Evolutionary conservation across 2,113 vertebrate species (phyloP).

Genomic region (Marmota flaviventris): DNA sequence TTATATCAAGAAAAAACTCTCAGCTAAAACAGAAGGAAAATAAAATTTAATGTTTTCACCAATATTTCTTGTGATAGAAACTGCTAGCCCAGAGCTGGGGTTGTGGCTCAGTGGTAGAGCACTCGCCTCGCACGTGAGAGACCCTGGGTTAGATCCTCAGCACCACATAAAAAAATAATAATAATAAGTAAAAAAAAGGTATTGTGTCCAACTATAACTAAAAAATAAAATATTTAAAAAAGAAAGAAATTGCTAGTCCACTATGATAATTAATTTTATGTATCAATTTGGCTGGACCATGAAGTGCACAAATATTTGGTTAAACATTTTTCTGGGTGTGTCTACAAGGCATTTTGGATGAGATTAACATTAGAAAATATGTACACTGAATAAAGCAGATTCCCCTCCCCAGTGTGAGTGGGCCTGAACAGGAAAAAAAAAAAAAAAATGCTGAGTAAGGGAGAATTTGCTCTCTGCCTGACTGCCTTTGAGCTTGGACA

Average conservation of each 20-base stretch:
- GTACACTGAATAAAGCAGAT: background rate
- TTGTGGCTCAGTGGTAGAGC: too few species aligned
- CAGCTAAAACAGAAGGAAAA: constrained; percentile 5
- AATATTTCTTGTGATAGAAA: background rate
- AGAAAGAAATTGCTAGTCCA: background rate
- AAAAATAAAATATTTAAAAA: too few species aligned
- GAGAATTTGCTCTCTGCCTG: background rate
- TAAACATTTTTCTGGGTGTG: constrained; percentile 56
- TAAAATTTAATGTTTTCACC: constrained; percentile 19
- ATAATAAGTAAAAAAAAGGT: too few species aligned
- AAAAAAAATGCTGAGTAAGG: background rate
- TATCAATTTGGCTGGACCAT: background rate
- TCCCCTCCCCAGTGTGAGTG: background rate
- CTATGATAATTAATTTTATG: constrained; percentile 38
- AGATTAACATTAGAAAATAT: constrained; percentile 15
- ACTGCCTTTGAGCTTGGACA: background rate
- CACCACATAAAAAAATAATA: too few species aligned
- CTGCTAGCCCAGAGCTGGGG: too few species aligned
- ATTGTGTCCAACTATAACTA: too few species aligned
- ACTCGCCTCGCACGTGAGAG: too few species aligned
- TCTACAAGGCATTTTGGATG: background rate
- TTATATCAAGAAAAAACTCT: background rate
- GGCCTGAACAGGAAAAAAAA: background rate
- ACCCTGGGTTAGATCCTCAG: too few species aligned
- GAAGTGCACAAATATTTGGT: background rate